phyloP scores from a whole-genome alignment of 2,888 invertebrate species.

The Fragum sueziense region DNA sequence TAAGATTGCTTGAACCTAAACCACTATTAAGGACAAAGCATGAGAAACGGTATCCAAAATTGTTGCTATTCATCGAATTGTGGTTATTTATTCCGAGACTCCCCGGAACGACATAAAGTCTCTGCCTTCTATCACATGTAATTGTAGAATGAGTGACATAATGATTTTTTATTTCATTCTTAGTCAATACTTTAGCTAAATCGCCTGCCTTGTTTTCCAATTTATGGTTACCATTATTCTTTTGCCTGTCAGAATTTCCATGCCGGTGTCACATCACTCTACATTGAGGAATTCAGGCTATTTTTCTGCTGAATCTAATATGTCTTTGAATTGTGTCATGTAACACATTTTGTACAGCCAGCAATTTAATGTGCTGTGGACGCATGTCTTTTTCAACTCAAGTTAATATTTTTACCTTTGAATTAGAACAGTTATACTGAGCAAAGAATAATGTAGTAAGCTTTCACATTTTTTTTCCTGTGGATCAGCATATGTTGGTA shows the following conservation, averaged over 20 bases:
- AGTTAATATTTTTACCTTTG: no score
- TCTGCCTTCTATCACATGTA: conserved; percentile 23
- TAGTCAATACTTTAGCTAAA: conserved; percentile 30
- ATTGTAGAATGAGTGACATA: conserved; percentile 24
- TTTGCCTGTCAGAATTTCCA: neutral
- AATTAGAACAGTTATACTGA: no score
- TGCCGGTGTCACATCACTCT: neutral
- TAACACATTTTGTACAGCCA: no score
- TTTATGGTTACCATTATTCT: conserved; percentile 20
- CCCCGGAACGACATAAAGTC: conserved; percentile 15
- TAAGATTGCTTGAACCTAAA: no score
- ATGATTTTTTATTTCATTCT: conserved; percentile 30
- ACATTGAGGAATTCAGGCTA: neutral
- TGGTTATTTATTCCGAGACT: conserved; percentile 13
- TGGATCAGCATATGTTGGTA: no score
- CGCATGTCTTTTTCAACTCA: no score
- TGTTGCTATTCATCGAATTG: neutral
- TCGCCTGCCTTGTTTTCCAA: conserved; percentile 22
- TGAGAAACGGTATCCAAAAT: no score
- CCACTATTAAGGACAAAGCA: no score
- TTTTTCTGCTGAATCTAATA: no score
- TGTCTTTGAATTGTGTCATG: no score
- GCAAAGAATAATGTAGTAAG: no score
- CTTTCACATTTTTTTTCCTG: no score
- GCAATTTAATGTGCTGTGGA: neutral